Conservation (phyloP, 2,888 invertebrate species). For the Crematogaster levior region DNA sequence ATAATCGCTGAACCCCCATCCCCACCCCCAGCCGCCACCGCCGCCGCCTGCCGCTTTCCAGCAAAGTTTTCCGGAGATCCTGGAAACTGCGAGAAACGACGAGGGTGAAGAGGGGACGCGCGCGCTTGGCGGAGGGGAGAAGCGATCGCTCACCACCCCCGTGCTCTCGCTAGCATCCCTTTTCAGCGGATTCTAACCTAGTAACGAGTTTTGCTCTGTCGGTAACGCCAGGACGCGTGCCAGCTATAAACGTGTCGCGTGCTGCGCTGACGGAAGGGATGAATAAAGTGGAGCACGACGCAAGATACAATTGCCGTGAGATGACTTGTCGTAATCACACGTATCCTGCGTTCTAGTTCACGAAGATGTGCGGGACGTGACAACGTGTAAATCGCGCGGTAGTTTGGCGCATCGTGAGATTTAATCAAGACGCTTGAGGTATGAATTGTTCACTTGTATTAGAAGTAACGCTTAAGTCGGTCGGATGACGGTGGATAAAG, state of each 20-base stretch:
- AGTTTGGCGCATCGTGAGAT: slow-evolving; percentile 34
- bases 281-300: slow-evolving; percentile 66
- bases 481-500: neutral
- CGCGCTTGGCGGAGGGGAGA: slow-evolving; percentile 66
- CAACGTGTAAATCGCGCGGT: slow-evolving; percentile 48
- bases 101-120: slow-evolving; percentile 49
- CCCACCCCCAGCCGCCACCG: slow-evolving; percentile 38
- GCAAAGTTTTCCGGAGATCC: slow-evolving; percentile 80
- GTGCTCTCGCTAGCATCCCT: slow-evolving; percentile 71
- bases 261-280: slow-evolving; percentile 71
- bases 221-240: slow-evolving; percentile 76
- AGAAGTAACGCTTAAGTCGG: slow-evolving; percentile 13
- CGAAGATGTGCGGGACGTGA: slow-evolving; percentile 46
- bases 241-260: slow-evolving; percentile 74
- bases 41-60: slow-evolving; percentile 73
- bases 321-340: slow-evolving; percentile 44
- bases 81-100: slow-evolving; percentile 67
- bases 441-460: slow-evolving; percentile 26
- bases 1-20: slow-evolving; percentile 68
- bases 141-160: slow-evolving; percentile 64
- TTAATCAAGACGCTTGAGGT: slow-evolving; percentile 50
- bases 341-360: slow-evolving; percentile 24
- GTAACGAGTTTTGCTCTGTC: slow-evolving; percentile 75
- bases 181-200: slow-evolving; percentile 76
- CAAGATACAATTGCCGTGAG: slow-evolving; percentile 50